Percentiles rank a stretch among this genome's conserved stretches.
Evolutionary conservation across 2,888 invertebrate species (phyloP).

Genomic region (Gryllus longicercus): DNA sequence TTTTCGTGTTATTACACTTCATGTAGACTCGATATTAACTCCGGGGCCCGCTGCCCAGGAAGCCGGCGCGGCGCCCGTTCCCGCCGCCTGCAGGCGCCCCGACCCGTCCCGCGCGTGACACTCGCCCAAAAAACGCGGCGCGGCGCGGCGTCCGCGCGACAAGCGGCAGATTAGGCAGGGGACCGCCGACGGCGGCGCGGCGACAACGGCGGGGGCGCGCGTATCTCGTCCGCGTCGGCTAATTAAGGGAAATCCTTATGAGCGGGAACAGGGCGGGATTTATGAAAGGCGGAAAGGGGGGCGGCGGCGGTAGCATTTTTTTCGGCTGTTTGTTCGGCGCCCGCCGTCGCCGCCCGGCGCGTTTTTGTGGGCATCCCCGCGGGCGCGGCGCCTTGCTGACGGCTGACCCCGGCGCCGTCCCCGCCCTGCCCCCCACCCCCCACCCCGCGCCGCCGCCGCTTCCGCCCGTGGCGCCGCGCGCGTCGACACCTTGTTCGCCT

Average conservation of each 20-base stretch:
- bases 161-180: background rate
- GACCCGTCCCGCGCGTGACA: background rate
- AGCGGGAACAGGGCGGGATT: constrained; percentile 17
- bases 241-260: constrained; percentile 17
- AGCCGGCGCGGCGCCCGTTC: no score
- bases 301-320: background rate
- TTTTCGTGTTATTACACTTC: no score
- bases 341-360: background rate
- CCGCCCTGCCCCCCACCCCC: background rate
- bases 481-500: background rate
- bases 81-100: no score
- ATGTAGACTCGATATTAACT: no score
- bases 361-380: background rate
- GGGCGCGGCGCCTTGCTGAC: background rate
- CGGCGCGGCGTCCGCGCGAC: background rate
- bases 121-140: background rate
- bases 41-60: no score
- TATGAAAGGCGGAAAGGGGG: background rate
- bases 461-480: background rate
- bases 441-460: background rate
- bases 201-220: background rate
- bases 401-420: background rate
- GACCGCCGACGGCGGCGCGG: background rate
- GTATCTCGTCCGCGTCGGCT: background rate
- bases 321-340: background rate